Evolutionary conservation across 2,113 vertebrate species (phyloP).

Genomic region (Misgurnus mizolepis): DNA sequence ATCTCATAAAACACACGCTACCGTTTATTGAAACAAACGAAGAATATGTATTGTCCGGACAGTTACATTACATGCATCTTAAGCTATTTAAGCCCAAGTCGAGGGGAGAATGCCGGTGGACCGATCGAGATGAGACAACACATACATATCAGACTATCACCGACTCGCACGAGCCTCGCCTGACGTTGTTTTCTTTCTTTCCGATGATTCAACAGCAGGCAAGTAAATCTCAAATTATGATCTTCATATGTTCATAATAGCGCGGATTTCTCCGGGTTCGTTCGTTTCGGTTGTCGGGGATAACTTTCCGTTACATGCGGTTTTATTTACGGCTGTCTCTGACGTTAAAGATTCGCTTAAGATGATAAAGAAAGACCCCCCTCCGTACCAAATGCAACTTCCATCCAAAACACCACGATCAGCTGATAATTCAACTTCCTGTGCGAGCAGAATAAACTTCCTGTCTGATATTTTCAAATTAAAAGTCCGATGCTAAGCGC

Average conservation of each 20-base stretch:
- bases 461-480: slow-evolving; percentile 45
- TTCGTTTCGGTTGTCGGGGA: slow-evolving; percentile 36
- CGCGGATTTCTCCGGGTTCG: slow-evolving; percentile 25
- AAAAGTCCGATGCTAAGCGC: slow-evolving; percentile 16
- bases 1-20: not conserved
- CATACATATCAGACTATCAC: slow-evolving; percentile 25
- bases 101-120: not conserved
- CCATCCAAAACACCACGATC: slow-evolving; percentile 75
- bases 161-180: slow-evolving; percentile 51
- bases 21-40: not conserved
- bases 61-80: not conserved
- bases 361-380: slow-evolving; percentile 44
- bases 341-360: not conserved
- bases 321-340: not conserved
- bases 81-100: not conserved
- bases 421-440: slow-evolving; percentile 79
- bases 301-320: not conserved
- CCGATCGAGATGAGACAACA: not conserved
- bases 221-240: slow-evolving; percentile 30
- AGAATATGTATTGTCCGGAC: not conserved
- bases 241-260: slow-evolving; percentile 26
- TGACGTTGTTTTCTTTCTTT: slow-evolving; percentile 54
- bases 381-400: slow-evolving; percentile 68
- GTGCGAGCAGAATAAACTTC: slow-evolving; percentile 48
- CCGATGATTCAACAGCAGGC: slow-evolving; percentile 60